Evolutionary conservation across 2,888 invertebrate species (phyloP), one percentile per base, ranked within the genome.

Genomic region (Erebia palarica): DNA sequence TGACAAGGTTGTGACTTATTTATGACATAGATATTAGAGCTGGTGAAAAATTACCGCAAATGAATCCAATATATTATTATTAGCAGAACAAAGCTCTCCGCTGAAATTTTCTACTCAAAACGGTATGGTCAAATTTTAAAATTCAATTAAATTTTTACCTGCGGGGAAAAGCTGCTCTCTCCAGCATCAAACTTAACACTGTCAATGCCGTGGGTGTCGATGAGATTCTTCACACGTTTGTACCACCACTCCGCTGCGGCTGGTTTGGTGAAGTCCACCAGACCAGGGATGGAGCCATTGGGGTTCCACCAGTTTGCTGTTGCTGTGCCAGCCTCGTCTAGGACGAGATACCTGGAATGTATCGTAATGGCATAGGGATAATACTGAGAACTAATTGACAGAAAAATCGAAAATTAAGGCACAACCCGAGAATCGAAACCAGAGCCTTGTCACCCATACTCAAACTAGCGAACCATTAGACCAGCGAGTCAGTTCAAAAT

Each of bases 181-280:
- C 97, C 97, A 42, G 96, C 97, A 80, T 97, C 97, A 81, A 97
- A 97, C 86, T 97, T 97, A 78, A 96, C 96, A 75, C 96, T 95
- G 77, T 96, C 96, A 18, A 97, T 94, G 1, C 95, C 95, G 66
- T 95, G 94, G 9, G 93, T 89, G 0, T 90, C 86, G 72, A 95
- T 89, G 5, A 98, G 80, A 9, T 81, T 80, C 74, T 86, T 91
- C 21, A 95, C 85, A 68, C 95, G 85, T 1, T 80, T 80, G 18
- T 92, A 84, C 91, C 94, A 95, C 95, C 96, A 96, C 94, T 95
- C 80, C 0, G 94, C 94, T 0, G 96, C 96, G 16, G 88, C 89
- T 0, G 94, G 87, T 81, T 97, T 96, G 0, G 97, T 96, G 79
- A 96, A 96, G 86, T 97, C 97, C 1, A 97, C 87, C 72, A 95